phyloP scores from a whole-genome alignment of 2,113 vertebrate genomes.

The Brachyhypopomus gauderio region DNA sequence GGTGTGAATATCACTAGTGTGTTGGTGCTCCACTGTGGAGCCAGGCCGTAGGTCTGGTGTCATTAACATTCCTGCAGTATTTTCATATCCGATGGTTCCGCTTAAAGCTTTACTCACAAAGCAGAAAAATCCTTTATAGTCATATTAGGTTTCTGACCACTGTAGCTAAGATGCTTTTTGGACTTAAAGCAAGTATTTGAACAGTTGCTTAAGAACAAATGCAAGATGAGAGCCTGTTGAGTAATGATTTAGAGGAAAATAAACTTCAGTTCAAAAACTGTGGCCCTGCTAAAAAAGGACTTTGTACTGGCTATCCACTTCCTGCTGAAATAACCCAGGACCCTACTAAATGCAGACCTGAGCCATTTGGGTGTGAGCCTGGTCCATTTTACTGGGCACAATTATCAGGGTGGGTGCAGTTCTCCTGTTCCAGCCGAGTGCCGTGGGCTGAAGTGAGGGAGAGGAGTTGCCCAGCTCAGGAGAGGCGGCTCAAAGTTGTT shows the following conservation, averaged over 20 bases:
- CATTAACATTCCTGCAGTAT: conserved; percentile 26
- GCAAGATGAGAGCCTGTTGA: neutral
- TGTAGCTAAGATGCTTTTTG: conserved; percentile 30
- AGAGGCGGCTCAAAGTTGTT: neutral
- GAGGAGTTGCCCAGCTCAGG: neutral
- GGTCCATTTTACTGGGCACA: conserved; percentile 6
- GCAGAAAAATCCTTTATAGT: conserved; percentile 21
- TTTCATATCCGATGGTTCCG: conserved; percentile 29
- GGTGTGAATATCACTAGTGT: conserved; percentile 54
- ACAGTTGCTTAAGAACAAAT: neutral
- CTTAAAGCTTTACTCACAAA: neutral
- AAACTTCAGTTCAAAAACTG: neutral
- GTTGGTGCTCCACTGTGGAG: neutral
- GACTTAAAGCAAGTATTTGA: conserved; percentile 24
- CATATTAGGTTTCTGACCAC: conserved; percentile 34
- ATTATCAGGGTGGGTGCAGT: conserved; percentile 3
- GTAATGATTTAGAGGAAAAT: neutral
- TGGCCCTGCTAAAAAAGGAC: neutral
- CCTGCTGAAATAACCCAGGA: neutral
- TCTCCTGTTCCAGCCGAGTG: conserved; percentile 1
- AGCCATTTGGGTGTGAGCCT: neutral
- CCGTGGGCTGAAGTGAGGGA: neutral
- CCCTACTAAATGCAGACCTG: neutral
- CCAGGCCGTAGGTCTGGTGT: neutral
- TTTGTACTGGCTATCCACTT: neutral